A percentile compares a stretch with the other conserved stretches of the same genome.
phyloP scores from a whole-genome alignment of 2,888 invertebrate genomes.

The Pristionchus exspectatus region DNA sequence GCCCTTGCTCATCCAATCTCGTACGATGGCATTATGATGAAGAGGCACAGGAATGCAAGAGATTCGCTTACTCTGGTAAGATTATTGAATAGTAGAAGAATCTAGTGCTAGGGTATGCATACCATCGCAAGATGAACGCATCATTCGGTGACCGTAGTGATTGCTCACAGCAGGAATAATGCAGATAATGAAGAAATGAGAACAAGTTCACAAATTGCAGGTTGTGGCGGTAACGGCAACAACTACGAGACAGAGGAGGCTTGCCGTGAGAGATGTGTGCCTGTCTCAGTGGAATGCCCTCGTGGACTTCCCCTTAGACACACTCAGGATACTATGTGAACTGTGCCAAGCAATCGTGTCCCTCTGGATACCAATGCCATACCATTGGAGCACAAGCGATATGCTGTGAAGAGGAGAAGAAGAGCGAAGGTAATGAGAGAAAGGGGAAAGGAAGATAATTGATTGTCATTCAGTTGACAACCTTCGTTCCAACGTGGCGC shows the following conservation, averaged over 20 bases:
- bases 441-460: not conserved
- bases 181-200: not conserved
- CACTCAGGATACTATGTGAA: slow-evolving; percentile 62
- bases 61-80: slow-evolving; percentile 68
- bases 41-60: slow-evolving; percentile 68
- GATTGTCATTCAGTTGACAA: slow-evolving; percentile 62
- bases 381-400: slow-evolving; percentile 70
- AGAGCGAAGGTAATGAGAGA: slow-evolving; percentile 56
- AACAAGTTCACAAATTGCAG: slow-evolving; percentile 56
- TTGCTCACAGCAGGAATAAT: not conserved
- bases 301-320: slow-evolving; percentile 54
- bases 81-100: not conserved
- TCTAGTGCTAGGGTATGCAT: not conserved
- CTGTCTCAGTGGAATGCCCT: slow-evolving; percentile 63
- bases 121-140: not conserved
- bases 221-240: slow-evolving; percentile 78
- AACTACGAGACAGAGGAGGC: slow-evolving; percentile 73
- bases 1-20: slow-evolving; percentile 72
- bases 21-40: slow-evolving; percentile 75
- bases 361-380: slow-evolving; percentile 74
- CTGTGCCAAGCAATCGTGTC: slow-evolving; percentile 74
- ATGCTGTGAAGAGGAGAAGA: slow-evolving; percentile 76
- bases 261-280: slow-evolving; percentile 70
- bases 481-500: slow-evolving; percentile 59
- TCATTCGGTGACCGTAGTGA: no score